Percentiles rank a stretch among this genome's conserved stretches.
Evolutionary conservation across 2,797 vertebrate species (phyloP).

Genomic region (Nothura maculosa): DNA sequence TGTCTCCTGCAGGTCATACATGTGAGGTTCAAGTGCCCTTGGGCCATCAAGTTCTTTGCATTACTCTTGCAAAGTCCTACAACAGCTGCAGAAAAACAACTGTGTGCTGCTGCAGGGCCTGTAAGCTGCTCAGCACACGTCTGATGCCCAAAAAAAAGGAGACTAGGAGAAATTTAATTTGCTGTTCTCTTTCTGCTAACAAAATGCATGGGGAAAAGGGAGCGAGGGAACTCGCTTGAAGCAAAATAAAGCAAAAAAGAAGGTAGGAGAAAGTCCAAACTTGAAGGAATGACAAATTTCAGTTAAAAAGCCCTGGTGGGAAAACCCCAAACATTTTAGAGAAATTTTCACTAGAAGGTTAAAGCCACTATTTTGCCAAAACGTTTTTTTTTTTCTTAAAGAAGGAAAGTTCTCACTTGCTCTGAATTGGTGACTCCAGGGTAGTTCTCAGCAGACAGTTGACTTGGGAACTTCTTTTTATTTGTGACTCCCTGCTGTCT

Average conservation of each 20-base stretch:
- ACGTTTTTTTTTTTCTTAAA: neutral
- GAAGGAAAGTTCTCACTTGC: neutral
- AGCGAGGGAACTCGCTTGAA: neutral
- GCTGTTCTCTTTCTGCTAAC: neutral
- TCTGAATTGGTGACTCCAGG: neutral
- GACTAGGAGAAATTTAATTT: neutral
- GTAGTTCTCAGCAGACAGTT: neutral
- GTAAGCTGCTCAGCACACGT: neutral
- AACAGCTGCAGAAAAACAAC: neutral
- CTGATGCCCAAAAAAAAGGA: neutral
- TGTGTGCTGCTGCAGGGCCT: rapidly evolving
- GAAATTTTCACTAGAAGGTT: neutral
- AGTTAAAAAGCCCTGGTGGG: constrained; percentile 24
- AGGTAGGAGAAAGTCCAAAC: constrained; percentile 9
- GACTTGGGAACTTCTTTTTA: neutral
- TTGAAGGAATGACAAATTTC: constrained; percentile 29
- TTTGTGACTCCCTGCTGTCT: too few relatives aligned
- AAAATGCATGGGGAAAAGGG: neutral
- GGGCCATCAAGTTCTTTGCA: neutral
- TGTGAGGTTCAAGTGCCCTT: neutral
- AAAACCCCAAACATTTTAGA: neutral
- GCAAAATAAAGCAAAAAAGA: neutral
- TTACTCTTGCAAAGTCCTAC: neutral
- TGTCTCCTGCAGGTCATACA: neutral
- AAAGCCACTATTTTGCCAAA: neutral